Conservation (phyloP, 2,888 invertebrate species). For the Trachelus stipa region DNA sequence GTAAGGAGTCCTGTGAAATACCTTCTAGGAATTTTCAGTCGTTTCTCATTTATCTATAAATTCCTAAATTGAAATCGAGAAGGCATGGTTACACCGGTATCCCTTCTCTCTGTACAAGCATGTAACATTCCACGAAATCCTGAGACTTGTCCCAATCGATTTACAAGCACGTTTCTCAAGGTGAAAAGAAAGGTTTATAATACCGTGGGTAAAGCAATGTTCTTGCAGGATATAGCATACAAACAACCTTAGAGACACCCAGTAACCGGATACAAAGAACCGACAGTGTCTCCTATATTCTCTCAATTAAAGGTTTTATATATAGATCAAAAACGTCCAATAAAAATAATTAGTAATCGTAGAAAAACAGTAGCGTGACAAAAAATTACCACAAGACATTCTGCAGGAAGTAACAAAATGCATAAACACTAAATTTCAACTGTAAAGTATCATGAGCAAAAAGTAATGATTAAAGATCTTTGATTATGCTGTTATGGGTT, state of each 20-base stretch:
- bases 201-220: conserved; percentile 34
- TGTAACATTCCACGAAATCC: conserved; percentile 28
- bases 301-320: background rate
- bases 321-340: background rate
- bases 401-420: background rate
- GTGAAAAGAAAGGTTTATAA: conserved; percentile 40
- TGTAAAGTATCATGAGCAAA: background rate
- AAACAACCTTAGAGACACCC: background rate
- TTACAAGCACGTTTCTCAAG: conserved; percentile 27
- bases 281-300: background rate
- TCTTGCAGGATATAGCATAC: background rate
- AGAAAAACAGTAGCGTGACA: background rate
- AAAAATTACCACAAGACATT: background rate
- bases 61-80: background rate
- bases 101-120: conserved; percentile 9
- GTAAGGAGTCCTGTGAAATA: background rate
- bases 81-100: background rate
- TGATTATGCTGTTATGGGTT: background rate
- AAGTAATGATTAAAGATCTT: background rate
- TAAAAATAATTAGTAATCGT: background rate
- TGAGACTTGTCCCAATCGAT: conserved; percentile 30
- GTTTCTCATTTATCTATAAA: background rate
- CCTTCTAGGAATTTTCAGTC: background rate
- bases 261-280: background rate
- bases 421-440: background rate